Evolutionary conservation across 1,140 invertebrate genomes (phyloP).

Genomic region (Drosophila pseudoananassae): DNA sequence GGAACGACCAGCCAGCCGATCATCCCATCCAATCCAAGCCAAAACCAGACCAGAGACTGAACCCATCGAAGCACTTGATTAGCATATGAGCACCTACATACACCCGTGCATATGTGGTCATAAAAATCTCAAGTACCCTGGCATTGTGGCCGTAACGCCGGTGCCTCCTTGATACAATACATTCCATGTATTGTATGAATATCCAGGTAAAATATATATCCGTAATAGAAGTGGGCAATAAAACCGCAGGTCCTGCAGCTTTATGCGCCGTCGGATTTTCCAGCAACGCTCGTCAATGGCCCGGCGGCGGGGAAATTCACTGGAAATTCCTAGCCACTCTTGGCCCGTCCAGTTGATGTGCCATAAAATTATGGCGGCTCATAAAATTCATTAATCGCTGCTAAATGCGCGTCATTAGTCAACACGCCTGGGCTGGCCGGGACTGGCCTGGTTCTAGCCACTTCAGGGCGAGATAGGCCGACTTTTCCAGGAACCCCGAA

Average conservation of each 20-base stretch:
- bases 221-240: slow-evolving; percentile 51
- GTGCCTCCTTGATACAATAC: slow-evolving; percentile 32
- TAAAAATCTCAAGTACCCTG: slow-evolving; percentile 76
- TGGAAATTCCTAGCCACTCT: slow-evolving; percentile 60
- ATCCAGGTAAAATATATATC: slow-evolving; percentile 22
- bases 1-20: slow-evolving; percentile 10
- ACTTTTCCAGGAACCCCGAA: slow-evolving; percentile 66
- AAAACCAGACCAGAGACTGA: not conserved
- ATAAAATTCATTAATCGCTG: slow-evolving; percentile 82
- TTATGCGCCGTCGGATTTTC: slow-evolving; percentile 40
- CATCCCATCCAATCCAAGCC: slow-evolving; percentile 5
- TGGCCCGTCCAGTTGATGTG: slow-evolving; percentile 68
- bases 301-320: slow-evolving; percentile 66
- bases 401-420: slow-evolving; percentile 82
- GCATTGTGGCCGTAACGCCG: slow-evolving; percentile 69
- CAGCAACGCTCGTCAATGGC: slow-evolving; percentile 56
- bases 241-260: slow-evolving; percentile 66
- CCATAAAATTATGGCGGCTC: slow-evolving; percentile 80
- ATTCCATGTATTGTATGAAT: not conserved
- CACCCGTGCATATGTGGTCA: slow-evolving; percentile 15
- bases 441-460: slow-evolving; percentile 13
- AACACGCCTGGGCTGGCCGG: slow-evolving; percentile 58
- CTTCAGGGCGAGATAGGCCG: slow-evolving; percentile 14
- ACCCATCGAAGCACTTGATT: slow-evolving; percentile 66
- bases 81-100: slow-evolving; percentile 55